Base-by-base conservation (phyloP, 2,888 invertebrate genomes). In the Serrognathus titanus region DNA sequence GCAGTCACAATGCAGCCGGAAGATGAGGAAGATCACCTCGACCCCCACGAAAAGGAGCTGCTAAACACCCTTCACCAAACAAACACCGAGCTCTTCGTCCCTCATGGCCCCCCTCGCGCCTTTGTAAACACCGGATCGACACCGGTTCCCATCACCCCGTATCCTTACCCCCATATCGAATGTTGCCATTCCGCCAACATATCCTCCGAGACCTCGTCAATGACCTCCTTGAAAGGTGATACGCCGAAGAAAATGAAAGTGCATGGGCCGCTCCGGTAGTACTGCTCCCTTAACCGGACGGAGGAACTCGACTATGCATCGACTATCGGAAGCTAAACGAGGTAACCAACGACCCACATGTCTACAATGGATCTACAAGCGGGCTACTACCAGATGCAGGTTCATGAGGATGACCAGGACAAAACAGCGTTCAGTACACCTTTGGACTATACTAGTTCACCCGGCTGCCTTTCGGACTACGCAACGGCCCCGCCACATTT, bases 401-500 rank as follows among this genome's bases (percentile, higher is more conserved):
- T 60, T 0, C 62, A 62, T 10, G 67, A 59, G 20, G 49, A 60
- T 9, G 55, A 55, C 36, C 46, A 51, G 4, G 55, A 54, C 10
- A 53, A 57, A 45, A 54, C 57, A 13, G 51, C 59, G 3, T 60
- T 60, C 46, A 39, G 50, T 3, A 61, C 57, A 10, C 61, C 59
- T 68, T 66, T 41, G 67, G 68, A 3, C 35, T 55, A 0, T 67
- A 49, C 46, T 54, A 63, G 3, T 69, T 61, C 49, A 51, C 12
- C 1, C 46, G 61, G 8, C 63, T 69, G 63, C 63, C 66, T 7
- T 69, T 68, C 47, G 66, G 66, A 7, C 47, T 69, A 13, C 50
- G 62, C 10, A 69, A 65, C 47, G 63, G 64, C 2, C 63, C 65
- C 3, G 60, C 67, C 6, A 67, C 16, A 16, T 16, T 16, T 16